A percentile compares a stretch with the other conserved stretches of the same genome.
phyloP scores from a whole-genome alignment of 2,113 vertebrate genomes.

The Gasterosteus nipponicus region DNA sequence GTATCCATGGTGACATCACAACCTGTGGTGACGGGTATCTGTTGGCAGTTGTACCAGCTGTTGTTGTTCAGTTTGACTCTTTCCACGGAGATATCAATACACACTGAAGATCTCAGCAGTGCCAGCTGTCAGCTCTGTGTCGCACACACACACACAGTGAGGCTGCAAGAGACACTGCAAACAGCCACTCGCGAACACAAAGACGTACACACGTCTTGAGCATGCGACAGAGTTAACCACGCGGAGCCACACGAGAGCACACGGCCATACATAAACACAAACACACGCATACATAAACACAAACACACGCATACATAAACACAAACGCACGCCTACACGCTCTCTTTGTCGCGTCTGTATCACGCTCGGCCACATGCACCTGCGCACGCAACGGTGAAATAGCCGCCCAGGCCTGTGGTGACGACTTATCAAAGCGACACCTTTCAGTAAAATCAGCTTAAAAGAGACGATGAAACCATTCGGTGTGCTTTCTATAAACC shows the following conservation, averaged over 20 bases:
- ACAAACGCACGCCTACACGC: slow-evolving; percentile 50
- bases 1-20: slow-evolving; percentile 52
- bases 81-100: slow-evolving; percentile 55
- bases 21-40: slow-evolving; percentile 46
- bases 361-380: slow-evolving; percentile 50
- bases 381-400: slow-evolving; percentile 34
- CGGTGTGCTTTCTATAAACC: slow-evolving; percentile 21
- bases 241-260: slow-evolving; percentile 37
- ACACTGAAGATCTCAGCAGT: slow-evolving; percentile 49
- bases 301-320: slow-evolving; percentile 23
- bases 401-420: slow-evolving; percentile 27
- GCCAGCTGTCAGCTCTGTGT: slow-evolving; percentile 59
- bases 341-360: slow-evolving; percentile 58
- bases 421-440: slow-evolving; percentile 51
- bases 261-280: slow-evolving; percentile 18
- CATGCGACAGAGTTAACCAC: slow-evolving; percentile 23
- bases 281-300: slow-evolving; percentile 10
- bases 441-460: slow-evolving; percentile 63
- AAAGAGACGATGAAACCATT: slow-evolving; percentile 46
- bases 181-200: slow-evolving; percentile 2
- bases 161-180: background rate
- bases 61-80: slow-evolving; percentile 58
- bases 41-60: slow-evolving; percentile 49
- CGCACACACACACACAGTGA: slow-evolving; percentile 21
- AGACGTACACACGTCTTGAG: slow-evolving; percentile 13